These are phyloP conservation scores for Ailuropoda melanoleuca DNA, from an alignment of 2,113 vertebrate genomes.

Conservation along the genomic window DNA sequence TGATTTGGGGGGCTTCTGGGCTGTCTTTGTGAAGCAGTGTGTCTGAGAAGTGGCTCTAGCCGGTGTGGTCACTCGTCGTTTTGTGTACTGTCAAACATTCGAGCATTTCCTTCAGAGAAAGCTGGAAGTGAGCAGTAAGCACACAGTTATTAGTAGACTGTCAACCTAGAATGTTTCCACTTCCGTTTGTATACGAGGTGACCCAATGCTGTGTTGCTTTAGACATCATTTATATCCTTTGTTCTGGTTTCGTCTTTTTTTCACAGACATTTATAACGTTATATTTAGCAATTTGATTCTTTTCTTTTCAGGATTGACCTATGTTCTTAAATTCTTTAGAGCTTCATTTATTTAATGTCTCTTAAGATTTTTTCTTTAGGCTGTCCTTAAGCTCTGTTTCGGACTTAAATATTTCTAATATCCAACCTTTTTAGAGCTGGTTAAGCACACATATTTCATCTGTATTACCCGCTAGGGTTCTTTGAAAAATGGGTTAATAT, in stretches of 20 bases:
- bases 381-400: slow-evolving; percentile 32
- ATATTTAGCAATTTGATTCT: not conserved
- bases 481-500: slow-evolving; percentile 57
- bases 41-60: not conserved
- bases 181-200: not conserved
- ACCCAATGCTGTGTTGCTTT: not conserved
- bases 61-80: not conserved
- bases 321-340: slow-evolving; percentile 38
- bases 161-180: not conserved
- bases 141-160: not conserved
- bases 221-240: slow-evolving; percentile 15
- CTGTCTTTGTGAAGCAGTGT: slow-evolving; percentile 21
- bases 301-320: slow-evolving; percentile 44
- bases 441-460: slow-evolving; percentile 56
- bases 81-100: not conserved
- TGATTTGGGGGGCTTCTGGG: not conserved
- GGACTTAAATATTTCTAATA: slow-evolving; percentile 53
- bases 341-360: not conserved
- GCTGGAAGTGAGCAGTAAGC: not conserved
- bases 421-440: slow-evolving; percentile 41
- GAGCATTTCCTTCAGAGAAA: not conserved
- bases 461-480: slow-evolving; percentile 5
- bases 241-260: slow-evolving; percentile 3
- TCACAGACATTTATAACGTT: not conserved
- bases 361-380: slow-evolving; percentile 19